A percentile compares a stretch with the other conserved stretches of the same genome.
These are phyloP conservation scores for Mechanitis mazaeus DNA, from an alignment of 2,888 invertebrate genomes.

Conservation along the genomic window DNA sequence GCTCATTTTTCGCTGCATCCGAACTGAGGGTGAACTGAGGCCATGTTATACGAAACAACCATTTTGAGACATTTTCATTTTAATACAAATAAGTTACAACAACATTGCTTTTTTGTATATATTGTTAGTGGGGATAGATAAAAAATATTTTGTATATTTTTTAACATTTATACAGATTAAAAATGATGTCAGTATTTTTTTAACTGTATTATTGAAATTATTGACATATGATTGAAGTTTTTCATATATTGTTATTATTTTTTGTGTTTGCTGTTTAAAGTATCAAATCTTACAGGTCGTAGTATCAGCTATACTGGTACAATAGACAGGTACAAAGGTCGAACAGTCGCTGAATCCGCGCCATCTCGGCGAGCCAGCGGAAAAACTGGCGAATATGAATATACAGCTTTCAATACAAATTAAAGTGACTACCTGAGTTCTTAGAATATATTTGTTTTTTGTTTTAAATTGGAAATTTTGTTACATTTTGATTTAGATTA, in stretches of 20 bases:
- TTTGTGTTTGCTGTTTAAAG: constrained; percentile 20
- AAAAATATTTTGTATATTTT: no score
- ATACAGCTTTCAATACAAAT: constrained; percentile 34
- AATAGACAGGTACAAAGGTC: constrained; percentile 56
- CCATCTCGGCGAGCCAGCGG: constrained; percentile 43
- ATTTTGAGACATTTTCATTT: constrained; percentile 33
- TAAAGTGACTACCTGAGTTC: constrained; percentile 35
- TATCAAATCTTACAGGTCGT: constrained; percentile 38
- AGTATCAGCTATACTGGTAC: constrained; percentile 31
- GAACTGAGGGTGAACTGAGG: constrained; percentile 43
- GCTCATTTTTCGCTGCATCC: constrained; percentile 58
- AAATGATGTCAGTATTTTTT: no score
- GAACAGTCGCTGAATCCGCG: constrained; percentile 44
- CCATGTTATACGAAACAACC: constrained; percentile 33
- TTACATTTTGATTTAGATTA: constrained; percentile 11
- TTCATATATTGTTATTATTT: no score
- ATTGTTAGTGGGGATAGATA: no score
- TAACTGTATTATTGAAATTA: not conserved
- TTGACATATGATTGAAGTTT: constrained; percentile 2
- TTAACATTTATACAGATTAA: no score
- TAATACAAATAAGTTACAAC: no score
- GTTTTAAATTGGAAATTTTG: constrained; percentile 13
- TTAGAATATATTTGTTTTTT: constrained; percentile 22
- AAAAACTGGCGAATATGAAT: constrained; percentile 42
- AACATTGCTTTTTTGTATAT: no score